Evolutionary conservation across 1,140 invertebrate genomes (phyloP).

Genomic region (Lordiphosa mommai): DNA sequence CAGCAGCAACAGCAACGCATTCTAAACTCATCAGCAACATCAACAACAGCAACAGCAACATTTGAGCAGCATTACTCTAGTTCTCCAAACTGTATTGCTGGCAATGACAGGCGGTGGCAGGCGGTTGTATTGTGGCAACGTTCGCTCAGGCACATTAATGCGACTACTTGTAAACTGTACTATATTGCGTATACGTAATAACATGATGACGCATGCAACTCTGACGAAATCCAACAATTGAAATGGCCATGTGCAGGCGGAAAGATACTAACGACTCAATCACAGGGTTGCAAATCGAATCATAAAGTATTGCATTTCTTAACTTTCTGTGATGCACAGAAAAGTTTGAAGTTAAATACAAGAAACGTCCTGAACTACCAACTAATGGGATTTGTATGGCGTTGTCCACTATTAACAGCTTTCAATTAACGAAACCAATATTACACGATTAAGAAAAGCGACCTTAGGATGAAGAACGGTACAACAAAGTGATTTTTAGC

Average conservation of each 20-base stretch:
- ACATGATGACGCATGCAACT: constrained; percentile 2
- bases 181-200: constrained; percentile 46
- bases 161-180: constrained; percentile 23
- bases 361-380: too few relatives aligned
- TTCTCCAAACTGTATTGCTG: constrained; percentile 36
- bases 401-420: too few relatives aligned
- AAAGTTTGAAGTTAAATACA: too few relatives aligned
- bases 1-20: constrained; percentile 47
- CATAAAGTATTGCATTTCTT: too few relatives aligned
- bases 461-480: too few relatives aligned
- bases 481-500: too few relatives aligned
- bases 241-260: background rate
- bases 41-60: constrained; percentile 13
- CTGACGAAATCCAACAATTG: background rate
- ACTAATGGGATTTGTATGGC: too few relatives aligned
- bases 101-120: constrained; percentile 25
- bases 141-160: constrained; percentile 45
- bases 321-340: too few relatives aligned
- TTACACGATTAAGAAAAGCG: too few relatives aligned
- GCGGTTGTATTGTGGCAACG: constrained; percentile 23
- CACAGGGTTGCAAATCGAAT: too few relatives aligned
- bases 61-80: constrained; percentile 14
- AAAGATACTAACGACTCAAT: too few relatives aligned
- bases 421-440: too few relatives aligned
- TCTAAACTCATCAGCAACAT: constrained; percentile 66